These are phyloP conservation scores for Heptranchias perlo DNA, from an alignment of 2,113 vertebrate species.

Conservation along the genomic window DNA sequence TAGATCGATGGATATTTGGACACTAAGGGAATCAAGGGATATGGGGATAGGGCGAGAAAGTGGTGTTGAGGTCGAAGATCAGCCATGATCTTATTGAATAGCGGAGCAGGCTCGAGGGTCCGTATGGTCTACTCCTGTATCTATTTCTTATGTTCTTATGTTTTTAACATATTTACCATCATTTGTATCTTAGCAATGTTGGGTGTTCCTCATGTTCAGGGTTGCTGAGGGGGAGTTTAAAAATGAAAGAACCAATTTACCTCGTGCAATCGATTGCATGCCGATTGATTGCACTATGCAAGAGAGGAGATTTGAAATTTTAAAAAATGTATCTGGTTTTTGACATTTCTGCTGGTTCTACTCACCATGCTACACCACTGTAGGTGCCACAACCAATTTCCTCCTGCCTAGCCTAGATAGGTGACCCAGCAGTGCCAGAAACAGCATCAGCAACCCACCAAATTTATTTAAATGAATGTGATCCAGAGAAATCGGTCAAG, in stretches of 20 bases:
- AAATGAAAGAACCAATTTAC: neutral
- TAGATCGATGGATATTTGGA: no score
- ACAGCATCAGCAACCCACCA: neutral
- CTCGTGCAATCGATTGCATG: neutral
- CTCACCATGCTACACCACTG: neutral
- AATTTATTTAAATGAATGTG: neutral
- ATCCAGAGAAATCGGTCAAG: no score
- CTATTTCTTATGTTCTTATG: no score
- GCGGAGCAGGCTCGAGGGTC: no score
- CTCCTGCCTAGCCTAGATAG: neutral
- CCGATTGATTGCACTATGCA: neutral
- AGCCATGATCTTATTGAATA: no score
- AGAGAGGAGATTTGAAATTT: neutral
- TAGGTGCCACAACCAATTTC: neutral
- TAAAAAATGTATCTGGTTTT: neutral
- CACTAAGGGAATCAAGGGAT: no score
- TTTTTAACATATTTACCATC: no score
- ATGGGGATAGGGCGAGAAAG: no score
- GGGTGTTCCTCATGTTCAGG: neutral
- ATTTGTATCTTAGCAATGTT: neutral
- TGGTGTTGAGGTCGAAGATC: no score
- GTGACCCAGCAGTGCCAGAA: neutral
- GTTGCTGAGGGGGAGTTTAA: neutral
- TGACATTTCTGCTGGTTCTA: neutral
- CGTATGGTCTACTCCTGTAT: no score